These are phyloP conservation scores for Philonicus albiceps DNA, from an alignment of 2,888 invertebrate genomes.

Conservation along the genomic window DNA sequence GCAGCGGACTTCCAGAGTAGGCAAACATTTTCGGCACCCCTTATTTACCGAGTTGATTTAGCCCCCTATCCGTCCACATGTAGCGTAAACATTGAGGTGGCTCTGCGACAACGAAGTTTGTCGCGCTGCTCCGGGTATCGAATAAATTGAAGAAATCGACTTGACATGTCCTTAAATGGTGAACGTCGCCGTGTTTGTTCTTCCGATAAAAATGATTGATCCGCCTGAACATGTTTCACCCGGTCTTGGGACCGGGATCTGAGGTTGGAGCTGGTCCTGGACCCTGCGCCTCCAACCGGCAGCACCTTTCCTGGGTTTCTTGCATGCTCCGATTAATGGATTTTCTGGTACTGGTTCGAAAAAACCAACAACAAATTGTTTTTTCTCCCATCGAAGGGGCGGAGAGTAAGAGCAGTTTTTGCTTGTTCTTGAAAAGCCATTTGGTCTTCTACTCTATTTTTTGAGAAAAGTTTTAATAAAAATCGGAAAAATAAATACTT, in stretches of 20 bases:
- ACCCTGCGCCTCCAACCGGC: background rate
- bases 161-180: slow-evolving; percentile 45
- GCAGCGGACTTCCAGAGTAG: slow-evolving; percentile 21
- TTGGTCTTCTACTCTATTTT: background rate
- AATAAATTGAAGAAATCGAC: slow-evolving; percentile 43
- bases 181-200: slow-evolving; percentile 45
- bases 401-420: background rate
- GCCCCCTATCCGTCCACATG: slow-evolving; percentile 23
- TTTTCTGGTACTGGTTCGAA: background rate
- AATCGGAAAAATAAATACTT: too few relatives aligned
- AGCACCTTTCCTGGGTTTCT: background rate
- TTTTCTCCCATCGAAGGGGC: background rate
- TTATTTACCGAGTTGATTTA: slow-evolving; percentile 33
- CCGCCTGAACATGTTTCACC: slow-evolving; percentile 38
- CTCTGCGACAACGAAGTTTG: slow-evolving; percentile 10
- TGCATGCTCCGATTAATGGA: background rate
- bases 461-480: background rate
- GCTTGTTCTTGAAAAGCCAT: background rate
- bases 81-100: slow-evolving; percentile 28
- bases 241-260: background rate
- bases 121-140: slow-evolving; percentile 8
- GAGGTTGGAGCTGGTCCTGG: background rate
- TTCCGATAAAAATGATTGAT: slow-evolving; percentile 47
- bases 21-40: slow-evolving; percentile 29
- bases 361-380: background rate